Evolutionary conservation across 2,888 invertebrate genomes (phyloP).

Genomic region (Torymus texanus): DNA sequence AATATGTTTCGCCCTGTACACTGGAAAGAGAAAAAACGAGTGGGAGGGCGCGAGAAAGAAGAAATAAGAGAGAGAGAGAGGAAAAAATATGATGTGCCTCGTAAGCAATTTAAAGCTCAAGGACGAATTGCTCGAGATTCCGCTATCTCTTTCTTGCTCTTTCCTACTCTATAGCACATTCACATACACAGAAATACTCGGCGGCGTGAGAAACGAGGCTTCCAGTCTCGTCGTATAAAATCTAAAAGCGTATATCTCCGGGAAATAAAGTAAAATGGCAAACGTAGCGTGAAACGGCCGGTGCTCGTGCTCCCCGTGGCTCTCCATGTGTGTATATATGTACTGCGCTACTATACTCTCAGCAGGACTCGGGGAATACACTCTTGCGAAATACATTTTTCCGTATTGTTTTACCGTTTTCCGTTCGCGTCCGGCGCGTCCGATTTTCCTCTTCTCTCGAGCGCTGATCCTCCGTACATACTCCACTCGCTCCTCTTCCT

Average conservation of each 20-base stretch:
- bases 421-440: conserved; percentile 20
- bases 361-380: conserved; percentile 33
- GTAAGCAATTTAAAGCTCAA: conserved; percentile 57
- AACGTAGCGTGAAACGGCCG: conserved; percentile 71
- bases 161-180: conserved; percentile 48
- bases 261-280: conserved; percentile 70
- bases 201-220: conserved; percentile 54
- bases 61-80: conserved; percentile 5
- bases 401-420: conserved; percentile 60
- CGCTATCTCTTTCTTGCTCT: conserved; percentile 45
- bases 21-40: conserved; percentile 1
- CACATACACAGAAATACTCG: conserved; percentile 28
- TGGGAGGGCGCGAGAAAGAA: conserved; percentile 4
- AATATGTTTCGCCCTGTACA: conserved; percentile 32
- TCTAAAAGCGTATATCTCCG: conserved; percentile 66
- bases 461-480: neutral
- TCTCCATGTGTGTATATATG: conserved; percentile 13
- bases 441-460: conserved; percentile 33
- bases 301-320: neutral
- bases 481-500: neutral
- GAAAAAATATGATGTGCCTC: conserved; percentile 55
- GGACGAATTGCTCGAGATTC: conserved; percentile 52
- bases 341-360: neutral
- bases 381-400: conserved; percentile 63
- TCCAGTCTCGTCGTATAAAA: conserved; percentile 60